Evolutionary conservation across 1,140 invertebrate genomes (phyloP), one percentile per base, ranked within the genome.

Genomic region (Trichonephila clavata): DNA sequence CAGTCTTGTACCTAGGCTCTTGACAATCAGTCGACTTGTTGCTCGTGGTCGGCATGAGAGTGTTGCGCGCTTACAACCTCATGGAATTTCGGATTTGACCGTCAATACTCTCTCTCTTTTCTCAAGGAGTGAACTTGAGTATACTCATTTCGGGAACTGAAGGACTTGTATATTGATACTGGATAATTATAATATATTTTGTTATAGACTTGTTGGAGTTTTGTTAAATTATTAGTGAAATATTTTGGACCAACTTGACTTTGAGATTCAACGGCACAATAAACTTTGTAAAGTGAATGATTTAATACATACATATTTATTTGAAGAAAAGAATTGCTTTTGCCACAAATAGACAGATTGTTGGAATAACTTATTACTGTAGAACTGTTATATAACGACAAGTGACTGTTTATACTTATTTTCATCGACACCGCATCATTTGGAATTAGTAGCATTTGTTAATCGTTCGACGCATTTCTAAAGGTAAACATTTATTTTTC

Each of bases 1-100:
- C 81, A 92, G 81, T 86, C 83, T 65, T 86, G 61, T 57, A 86
- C 63, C 43, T 71, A 77, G 83, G 10, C 81, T 68, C 83, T 59
- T 68, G 59, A n/a, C 27, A 21, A 80, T 39, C 81, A 59, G 91
- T 39, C 81, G 77, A 59, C 59, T 63, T 59, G 84, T 59, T 86
- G 86, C 86, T 14, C 32, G 61, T 65, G 24, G 71, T 50, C 80
- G 80, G 32, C 43, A 81, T 43, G 43, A 81, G 50, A 21, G 43
- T 57, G 13, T n/a, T 60, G n/a, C 24, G 43, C 57, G 5, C 5
- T 81, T 13, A 68, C 65, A 50, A 50, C 50, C 50, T 50, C 50
- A 50, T 50, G 50, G 50, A 50, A 50, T 39, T 14, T 77, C 1
- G 71, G 71, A 77, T 77, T 77, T 77, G 71, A 77, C 71, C 71